phyloP scores from a whole-genome alignment of 2,888 invertebrate species.

The Adela reaumurella region DNA sequence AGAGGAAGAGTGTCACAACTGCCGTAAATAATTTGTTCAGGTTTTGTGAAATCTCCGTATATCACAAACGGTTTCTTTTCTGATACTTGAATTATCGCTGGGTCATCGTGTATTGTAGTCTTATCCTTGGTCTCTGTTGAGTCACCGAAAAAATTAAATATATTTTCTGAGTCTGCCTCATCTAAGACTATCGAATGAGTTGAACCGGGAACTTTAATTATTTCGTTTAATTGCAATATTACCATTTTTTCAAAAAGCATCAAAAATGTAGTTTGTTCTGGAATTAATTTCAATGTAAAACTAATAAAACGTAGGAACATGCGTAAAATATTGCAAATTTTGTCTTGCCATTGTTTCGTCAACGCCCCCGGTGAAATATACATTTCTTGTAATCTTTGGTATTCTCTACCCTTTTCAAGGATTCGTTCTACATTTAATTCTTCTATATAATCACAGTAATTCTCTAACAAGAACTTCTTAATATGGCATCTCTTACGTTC shows the following conservation, averaged over 20 bases:
- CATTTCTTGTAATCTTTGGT: conserved; percentile 14
- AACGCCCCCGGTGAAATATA: conserved; percentile 24
- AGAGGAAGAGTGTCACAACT: conserved; percentile 35
- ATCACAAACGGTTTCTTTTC: conserved; percentile 30
- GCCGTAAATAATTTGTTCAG: conserved; percentile 21
- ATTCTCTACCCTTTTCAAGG: conserved; percentile 9
- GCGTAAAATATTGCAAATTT: conserved; percentile 33
- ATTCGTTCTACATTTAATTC: conserved; percentile 26
- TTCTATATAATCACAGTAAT: conserved; percentile 25
- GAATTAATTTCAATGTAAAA: conserved; percentile 36
- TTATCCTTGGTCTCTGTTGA: too few relatives aligned
- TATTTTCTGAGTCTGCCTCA: too few relatives aligned
- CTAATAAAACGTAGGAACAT: conserved; percentile 42
- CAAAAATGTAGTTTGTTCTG: conserved; percentile 40
- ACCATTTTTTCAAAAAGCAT: conserved; percentile 42
- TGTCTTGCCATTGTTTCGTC: conserved; percentile 36
- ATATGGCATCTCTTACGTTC: conserved; percentile 45
- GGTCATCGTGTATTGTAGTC: too few relatives aligned
- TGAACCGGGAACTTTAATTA: conserved; percentile 25
- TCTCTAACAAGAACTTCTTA: conserved; percentile 31
- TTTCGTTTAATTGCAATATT: conserved; percentile 39
- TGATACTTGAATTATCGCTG: conserved; percentile 14
- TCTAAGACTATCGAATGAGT: conserved; percentile 20
- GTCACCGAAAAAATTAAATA: too few relatives aligned
- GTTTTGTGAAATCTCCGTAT: conserved; percentile 26